Percentiles rank a stretch among this genome's conserved stretches.
Conservation (phyloP, 2,797 vertebrate genomes). For the Liparis tanakae region DNA sequence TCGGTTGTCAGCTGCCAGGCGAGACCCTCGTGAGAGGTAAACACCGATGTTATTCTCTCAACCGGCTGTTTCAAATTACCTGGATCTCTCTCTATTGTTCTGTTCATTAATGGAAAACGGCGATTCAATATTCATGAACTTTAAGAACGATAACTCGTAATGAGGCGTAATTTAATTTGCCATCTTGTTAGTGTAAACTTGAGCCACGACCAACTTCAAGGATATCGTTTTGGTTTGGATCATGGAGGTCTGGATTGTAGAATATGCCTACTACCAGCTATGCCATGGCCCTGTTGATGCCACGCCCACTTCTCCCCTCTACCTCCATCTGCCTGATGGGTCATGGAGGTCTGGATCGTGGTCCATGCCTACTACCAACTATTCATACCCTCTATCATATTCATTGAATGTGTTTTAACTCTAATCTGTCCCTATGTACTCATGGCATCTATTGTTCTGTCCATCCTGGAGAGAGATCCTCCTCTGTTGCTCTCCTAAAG, state of each 20-base stretch:
- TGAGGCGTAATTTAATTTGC: conserved; percentile 50
- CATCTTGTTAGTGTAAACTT: conserved; percentile 45
- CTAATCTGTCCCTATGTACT: too few relatives aligned
- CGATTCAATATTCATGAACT: conserved; percentile 64
- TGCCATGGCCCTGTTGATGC: too few relatives aligned
- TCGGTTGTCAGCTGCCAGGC: not conserved
- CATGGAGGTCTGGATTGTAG: not conserved
- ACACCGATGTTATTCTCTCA: conserved; percentile 36
- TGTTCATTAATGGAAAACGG: conserved; percentile 51
- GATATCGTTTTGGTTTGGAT: conserved; percentile 29
- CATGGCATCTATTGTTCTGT: too few relatives aligned
- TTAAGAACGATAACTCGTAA: conserved; percentile 54
- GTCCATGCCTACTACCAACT: too few relatives aligned
- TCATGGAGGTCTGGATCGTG: too few relatives aligned
- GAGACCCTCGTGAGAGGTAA: conserved; percentile 40
- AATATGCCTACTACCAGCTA: too few relatives aligned
- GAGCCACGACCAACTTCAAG: conserved; percentile 16
- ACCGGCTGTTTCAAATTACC: conserved; percentile 63
- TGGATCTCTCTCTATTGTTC: conserved; percentile 17
- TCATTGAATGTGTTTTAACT: too few relatives aligned
- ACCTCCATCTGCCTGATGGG: too few relatives aligned
- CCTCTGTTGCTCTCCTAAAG: too few relatives aligned
- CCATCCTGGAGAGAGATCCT: too few relatives aligned
- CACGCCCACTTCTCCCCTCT: too few relatives aligned
- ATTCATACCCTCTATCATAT: too few relatives aligned